A percentile compares a stretch with the other conserved stretches of the same genome.
Conservation (phyloP, 2,888 invertebrate genomes). For the Hetaerina titia region DNA sequence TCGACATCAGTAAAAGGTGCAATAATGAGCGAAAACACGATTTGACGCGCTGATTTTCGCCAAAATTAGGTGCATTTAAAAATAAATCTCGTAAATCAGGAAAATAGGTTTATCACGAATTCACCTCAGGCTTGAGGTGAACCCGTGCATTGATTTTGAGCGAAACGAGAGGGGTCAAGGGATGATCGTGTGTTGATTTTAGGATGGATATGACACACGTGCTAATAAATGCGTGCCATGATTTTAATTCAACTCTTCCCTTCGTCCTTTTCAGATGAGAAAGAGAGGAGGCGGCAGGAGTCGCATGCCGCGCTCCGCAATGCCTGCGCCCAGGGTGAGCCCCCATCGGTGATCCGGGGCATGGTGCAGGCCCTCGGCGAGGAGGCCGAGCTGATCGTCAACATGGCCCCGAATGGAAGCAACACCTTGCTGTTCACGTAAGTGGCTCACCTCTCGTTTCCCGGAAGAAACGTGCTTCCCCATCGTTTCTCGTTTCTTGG, state of each 20-base stretch:
- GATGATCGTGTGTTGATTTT: too few species aligned
- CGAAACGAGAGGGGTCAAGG: too few species aligned
- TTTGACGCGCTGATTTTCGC: too few species aligned
- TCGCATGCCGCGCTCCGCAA: constrained; percentile 88
- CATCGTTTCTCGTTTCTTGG: background rate
- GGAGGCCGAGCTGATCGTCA: constrained; percentile 87
- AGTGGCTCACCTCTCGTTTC: constrained; percentile 75
- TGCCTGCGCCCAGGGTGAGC: constrained; percentile 87
- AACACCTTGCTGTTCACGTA: constrained; percentile 92
- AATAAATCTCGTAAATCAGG: too few species aligned
- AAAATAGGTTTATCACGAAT: too few species aligned
- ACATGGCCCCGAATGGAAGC: constrained; percentile 92
- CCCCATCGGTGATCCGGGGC: constrained; percentile 81
- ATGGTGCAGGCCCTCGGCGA: constrained; percentile 83
- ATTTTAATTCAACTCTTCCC: background rate
- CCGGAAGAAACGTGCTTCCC: constrained; percentile 70
- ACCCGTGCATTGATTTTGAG: too few species aligned
- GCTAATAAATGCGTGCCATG: too few species aligned
- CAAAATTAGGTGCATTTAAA: too few species aligned
- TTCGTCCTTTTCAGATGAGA: constrained; percentile 80
- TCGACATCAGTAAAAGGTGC: too few species aligned
- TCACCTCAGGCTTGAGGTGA: too few species aligned
- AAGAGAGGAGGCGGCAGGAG: constrained; percentile 86
- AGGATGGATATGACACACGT: too few species aligned
- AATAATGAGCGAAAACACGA: too few species aligned